Evolutionary conservation across 2,888 invertebrate species (phyloP).

Genomic region (Ischnus inquisitorius): DNA sequence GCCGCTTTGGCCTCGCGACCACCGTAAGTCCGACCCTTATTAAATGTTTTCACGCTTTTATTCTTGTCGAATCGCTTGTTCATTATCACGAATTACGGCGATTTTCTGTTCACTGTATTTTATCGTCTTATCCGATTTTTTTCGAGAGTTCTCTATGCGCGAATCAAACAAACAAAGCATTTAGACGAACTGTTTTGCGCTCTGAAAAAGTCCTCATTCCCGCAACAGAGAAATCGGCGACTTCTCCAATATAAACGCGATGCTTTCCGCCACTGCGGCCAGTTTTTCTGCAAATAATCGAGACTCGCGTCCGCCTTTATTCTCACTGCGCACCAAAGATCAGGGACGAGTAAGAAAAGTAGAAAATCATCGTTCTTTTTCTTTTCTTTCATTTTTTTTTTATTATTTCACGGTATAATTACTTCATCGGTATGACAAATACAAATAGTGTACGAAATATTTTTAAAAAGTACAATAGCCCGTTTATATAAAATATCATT

Average conservation of each 20-base stretch:
- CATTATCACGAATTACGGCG: background rate
- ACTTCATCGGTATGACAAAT: constrained; percentile 81
- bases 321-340: background rate
- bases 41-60: background rate
- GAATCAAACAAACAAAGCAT: no score
- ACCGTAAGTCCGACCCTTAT: background rate
- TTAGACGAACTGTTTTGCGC: no score
- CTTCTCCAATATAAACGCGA: no score
- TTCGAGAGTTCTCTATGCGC: background rate
- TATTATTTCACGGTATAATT: constrained; percentile 80
- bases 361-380: constrained; percentile 78
- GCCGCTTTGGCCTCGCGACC: background rate
- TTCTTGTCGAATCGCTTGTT: background rate
- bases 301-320: background rate
- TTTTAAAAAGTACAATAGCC: constrained; percentile 85
- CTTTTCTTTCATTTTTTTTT: constrained; percentile 70
- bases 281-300: no score
- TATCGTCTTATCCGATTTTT: background rate
- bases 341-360: constrained; percentile 5
- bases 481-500: constrained; percentile 85
- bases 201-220: background rate
- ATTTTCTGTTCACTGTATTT: background rate
- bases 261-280: no score
- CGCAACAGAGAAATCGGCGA: no score
- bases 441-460: constrained; percentile 80